Conservation (phyloP, 1,140 invertebrate species). For the Aradophagus sp. region DNA sequence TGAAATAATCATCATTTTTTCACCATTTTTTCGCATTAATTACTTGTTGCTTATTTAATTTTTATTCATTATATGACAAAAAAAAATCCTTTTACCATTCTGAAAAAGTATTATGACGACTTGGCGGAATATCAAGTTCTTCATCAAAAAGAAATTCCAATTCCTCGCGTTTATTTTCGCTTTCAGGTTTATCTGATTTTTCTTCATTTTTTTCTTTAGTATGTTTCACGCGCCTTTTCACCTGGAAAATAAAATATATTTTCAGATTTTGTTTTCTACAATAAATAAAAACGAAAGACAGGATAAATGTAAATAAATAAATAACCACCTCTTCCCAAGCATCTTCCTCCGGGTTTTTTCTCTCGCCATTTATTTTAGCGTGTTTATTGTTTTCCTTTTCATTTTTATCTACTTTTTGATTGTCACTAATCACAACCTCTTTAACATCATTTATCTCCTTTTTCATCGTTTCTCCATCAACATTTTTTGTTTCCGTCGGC, state of each 20-base stretch:
- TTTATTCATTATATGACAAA: no score
- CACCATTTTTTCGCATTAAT: no score
- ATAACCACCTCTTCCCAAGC: conserved; percentile 76
- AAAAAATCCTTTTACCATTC: conserved; percentile 77
- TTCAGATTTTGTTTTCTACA: no score
- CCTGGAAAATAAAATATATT: conserved; percentile 64
- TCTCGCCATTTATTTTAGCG: conserved; percentile 39
- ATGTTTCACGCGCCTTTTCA: conserved; percentile 75
- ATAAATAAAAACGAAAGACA: neutral
- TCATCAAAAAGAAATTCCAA: conserved; percentile 98
- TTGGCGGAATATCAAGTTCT: conserved; percentile 86
- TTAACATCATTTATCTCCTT: neutral
- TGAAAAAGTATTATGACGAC: conserved; percentile 89
- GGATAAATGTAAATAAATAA: neutral
- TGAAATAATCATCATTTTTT: conserved; percentile 57
- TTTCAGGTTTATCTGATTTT: conserved; percentile 67
- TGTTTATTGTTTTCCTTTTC: conserved; percentile 6
- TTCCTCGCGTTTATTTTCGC: conserved; percentile 82
- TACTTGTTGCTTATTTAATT: no score
- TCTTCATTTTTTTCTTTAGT: conserved; percentile 69
- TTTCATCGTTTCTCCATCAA: conserved; percentile 1
- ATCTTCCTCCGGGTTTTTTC: conserved; percentile 57
- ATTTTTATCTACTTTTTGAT: conserved; percentile 1
- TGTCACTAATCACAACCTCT: conserved; percentile 1
- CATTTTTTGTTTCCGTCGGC: neutral